Conservation (phyloP, 2,797 vertebrate genomes). For the Chaunax sp. region DNA sequence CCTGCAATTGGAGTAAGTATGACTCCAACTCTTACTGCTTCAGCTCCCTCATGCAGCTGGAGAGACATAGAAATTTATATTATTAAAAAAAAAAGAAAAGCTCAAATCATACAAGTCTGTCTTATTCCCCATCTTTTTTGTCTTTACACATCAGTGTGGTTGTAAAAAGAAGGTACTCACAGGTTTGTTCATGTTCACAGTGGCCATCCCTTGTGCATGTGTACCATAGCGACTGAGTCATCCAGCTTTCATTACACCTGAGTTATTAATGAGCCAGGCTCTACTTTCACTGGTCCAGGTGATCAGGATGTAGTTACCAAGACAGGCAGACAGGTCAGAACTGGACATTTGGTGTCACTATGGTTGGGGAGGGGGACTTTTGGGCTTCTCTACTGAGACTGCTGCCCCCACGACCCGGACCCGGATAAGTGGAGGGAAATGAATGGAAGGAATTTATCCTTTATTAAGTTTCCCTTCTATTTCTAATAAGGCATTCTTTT, state of each 20-base stretch:
- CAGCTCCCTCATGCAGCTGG: constrained; percentile 47
- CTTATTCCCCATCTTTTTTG: background rate
- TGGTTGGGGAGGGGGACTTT: too few species aligned
- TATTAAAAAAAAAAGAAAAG: background rate
- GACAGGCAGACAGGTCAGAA: constrained; percentile 6
- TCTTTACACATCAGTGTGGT: background rate
- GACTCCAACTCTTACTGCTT: constrained; percentile 69
- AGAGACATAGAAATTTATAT: constrained; percentile 10
- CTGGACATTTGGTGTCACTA: too few species aligned
- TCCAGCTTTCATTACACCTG: constrained; percentile 67
- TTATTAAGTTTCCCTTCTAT: background rate
- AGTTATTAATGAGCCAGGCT: constrained; percentile 75
- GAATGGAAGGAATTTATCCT: background rate
- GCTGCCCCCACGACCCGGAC: too few species aligned
- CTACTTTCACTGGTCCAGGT: constrained; percentile 62
- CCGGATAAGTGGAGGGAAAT: too few species aligned
- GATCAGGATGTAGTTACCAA: constrained; percentile 43
- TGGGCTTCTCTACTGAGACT: too few species aligned
- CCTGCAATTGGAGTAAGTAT: constrained; percentile 60
- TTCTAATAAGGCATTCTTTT: background rate
- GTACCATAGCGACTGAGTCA: constrained; percentile 9
- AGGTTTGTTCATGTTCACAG: constrained; percentile 46
- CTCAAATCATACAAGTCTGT: background rate
- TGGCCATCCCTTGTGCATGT: constrained; percentile 15
- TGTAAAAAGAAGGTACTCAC: constrained; percentile 62